Percentiles rank a stretch among this genome's conserved stretches.
These are phyloP conservation scores for Stratiomys singularior DNA, from an alignment of 2,888 invertebrate genomes.

Conservation along the genomic window DNA sequence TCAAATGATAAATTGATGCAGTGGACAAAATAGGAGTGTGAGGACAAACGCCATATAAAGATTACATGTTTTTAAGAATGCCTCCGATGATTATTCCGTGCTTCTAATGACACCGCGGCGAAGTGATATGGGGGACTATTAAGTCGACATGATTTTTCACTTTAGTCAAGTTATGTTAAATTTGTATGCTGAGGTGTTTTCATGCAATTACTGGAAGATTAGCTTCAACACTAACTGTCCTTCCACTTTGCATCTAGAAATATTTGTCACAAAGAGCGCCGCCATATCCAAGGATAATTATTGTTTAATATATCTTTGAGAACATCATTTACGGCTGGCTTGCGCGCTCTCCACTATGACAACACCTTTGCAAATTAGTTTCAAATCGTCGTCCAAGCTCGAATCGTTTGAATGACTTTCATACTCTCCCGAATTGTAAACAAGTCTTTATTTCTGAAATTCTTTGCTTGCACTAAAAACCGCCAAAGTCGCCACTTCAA, in stretches of 20 bases:
- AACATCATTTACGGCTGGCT: too few species aligned
- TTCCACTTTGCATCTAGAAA: neutral
- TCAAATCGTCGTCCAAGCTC: too few species aligned
- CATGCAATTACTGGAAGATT: neutral
- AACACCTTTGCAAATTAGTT: too few species aligned
- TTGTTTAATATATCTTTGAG: too few species aligned
- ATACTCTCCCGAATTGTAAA: too few species aligned
- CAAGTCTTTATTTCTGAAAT: too few species aligned
- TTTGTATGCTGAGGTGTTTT: neutral
- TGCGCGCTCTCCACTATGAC: too few species aligned
- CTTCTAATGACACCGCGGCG: neutral
- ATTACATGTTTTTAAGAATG: neutral
- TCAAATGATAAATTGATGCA: conserved; percentile 20
- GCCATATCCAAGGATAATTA: too few species aligned
- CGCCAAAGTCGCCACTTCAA: too few species aligned
- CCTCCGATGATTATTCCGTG: neutral
- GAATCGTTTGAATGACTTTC: too few species aligned
- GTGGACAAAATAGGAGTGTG: neutral
- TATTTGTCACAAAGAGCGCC: too few species aligned
- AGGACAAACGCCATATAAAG: neutral
- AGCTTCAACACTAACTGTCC: neutral
- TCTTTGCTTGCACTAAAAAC: too few species aligned
- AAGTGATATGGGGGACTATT: neutral
- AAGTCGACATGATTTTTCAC: neutral
- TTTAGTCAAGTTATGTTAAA: neutral